Base-by-base conservation (phyloP, 2,113 vertebrate species). In the Oophaga pumilio region DNA sequence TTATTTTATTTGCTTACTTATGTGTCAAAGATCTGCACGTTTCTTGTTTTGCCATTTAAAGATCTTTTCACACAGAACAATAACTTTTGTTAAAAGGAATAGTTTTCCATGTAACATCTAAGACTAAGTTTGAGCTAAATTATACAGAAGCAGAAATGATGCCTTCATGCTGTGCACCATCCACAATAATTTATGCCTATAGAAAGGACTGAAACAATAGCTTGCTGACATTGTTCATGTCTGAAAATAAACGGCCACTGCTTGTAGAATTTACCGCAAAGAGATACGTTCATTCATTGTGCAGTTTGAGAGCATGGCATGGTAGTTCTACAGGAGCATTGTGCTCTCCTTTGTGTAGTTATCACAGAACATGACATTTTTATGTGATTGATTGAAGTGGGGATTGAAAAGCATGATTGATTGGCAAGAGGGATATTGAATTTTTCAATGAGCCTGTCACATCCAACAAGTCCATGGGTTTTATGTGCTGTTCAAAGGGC, bases 391-490 rank as follows among this genome's bases (percentile, higher is more conserved):
- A 88, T 88, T 88, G 87, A 88, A 88, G 73, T 77, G 66, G 80
- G 81, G 78, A 88, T 68, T 83, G 87, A 88, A 84, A 83, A 88
- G 87, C 69, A 53, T 88, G 87, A 88, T 88, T 83, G 87, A 88
- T 88, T 88, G 87, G 80, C 87, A 88, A 84, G 87, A 88, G 49
- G 87, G 80, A 88, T 88, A 88, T 88, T 88, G 87, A 77, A 80
- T 88, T 88, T 84, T 77, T 88, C 87, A 88, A 88, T 84, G 87
- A 88, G 87, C 71, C 81, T 88, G 87, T 88, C 87, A 88, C 87
- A 88, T 88, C 87, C 87, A 77, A 88, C 87, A 84, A 84, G 87
- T 84, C 59, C 71, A 77, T 52, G 11, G 78, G 81, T 87, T 87
- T 88, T 88, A 84, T 88, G 87, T 88, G 71, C 87, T 88, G 59